Percentiles rank a stretch among this genome's conserved stretches.
Evolutionary conservation across 2,113 vertebrate species (phyloP).

Genomic region (Apodemus speciosus): DNA sequence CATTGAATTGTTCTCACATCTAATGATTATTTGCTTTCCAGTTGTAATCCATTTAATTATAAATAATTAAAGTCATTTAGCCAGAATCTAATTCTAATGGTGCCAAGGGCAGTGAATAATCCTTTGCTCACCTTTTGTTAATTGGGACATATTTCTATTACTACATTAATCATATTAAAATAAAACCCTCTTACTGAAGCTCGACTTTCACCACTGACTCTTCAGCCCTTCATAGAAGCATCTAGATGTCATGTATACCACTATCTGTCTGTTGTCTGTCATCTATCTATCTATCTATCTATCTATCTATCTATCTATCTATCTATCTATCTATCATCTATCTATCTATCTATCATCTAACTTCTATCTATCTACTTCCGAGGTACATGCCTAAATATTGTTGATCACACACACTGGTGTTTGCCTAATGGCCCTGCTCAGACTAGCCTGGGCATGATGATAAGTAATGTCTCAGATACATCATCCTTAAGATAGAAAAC

Average conservation of each 20-base stretch:
- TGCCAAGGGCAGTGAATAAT: background rate
- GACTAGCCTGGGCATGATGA: too few species aligned
- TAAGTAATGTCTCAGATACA: background rate
- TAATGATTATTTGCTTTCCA: background rate
- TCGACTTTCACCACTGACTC: background rate
- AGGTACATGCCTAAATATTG: background rate
- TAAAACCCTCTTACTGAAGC: background rate
- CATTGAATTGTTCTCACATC: background rate
- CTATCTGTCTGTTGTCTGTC: background rate
- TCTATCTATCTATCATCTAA: too few species aligned
- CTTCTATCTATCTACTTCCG: background rate
- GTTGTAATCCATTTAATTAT: constrained; percentile 51
- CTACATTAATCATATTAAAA: background rate
- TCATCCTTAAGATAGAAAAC: background rate
- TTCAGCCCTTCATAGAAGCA: background rate
- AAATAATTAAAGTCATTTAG: constrained; percentile 50
- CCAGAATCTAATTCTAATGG: constrained; percentile 25
- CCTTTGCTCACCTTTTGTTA: background rate
- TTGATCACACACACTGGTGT: background rate
- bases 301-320: background rate
- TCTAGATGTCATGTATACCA: background rate
- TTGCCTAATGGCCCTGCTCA: background rate
- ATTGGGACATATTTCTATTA: background rate
- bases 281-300: background rate
- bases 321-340: background rate